Evolutionary conservation across 2,113 vertebrate genomes (phyloP).

Genomic region (Crocuta crocuta): DNA sequence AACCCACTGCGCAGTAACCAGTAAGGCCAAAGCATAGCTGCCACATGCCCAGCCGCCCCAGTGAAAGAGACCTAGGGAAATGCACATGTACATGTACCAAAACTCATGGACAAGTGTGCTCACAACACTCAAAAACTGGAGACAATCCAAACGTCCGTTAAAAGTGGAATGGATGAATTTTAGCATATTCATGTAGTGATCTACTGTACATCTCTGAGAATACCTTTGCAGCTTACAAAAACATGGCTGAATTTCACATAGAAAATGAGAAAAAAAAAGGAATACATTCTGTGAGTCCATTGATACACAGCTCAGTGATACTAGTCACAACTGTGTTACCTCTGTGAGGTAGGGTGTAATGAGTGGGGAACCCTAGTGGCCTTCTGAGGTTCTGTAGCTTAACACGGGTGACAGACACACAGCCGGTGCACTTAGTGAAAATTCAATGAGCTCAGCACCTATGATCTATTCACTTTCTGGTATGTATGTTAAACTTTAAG

Average conservation of each 20-base stretch:
- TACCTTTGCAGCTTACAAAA: neutral
- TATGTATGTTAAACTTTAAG: neutral
- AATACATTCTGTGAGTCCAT: neutral
- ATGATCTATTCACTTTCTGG: neutral
- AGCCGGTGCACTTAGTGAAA: neutral
- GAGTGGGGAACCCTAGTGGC: neutral
- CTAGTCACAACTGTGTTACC: neutral
- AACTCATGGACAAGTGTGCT: neutral
- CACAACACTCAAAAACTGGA: neutral
- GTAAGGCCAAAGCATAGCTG: neutral
- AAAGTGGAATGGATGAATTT: neutral
- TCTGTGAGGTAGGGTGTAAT: neutral
- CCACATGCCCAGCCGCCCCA: fast-evolving
- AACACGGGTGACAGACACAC: neutral
- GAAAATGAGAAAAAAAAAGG: neutral
- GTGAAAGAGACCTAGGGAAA: neutral
- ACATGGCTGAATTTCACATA: neutral
- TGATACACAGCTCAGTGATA: neutral
- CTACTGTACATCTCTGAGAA: neutral
- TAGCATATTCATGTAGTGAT: neutral
- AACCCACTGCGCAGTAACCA: neutral
- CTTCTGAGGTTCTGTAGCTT: neutral
- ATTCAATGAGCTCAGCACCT: neutral
- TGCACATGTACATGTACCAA: fast-evolving
- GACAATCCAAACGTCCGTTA: neutral